Conservation (phyloP, 2,113 vertebrate species). For the Butastur rufipennis region DNA sequence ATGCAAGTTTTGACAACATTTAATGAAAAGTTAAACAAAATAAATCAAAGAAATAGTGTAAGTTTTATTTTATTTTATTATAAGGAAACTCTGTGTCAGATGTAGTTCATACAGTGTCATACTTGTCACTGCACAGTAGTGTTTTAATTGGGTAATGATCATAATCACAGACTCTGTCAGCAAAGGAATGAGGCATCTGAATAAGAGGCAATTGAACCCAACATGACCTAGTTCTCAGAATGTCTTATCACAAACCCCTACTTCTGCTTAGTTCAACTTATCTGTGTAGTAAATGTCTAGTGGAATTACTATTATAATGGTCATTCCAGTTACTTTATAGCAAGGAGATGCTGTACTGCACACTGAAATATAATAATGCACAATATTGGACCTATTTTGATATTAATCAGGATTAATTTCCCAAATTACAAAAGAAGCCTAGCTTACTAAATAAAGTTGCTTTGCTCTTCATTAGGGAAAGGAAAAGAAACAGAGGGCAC, state of each 20-base stretch:
- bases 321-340: background rate
- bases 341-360: background rate
- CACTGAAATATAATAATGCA: background rate
- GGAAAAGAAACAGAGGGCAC: background rate
- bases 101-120: background rate
- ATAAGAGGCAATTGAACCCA: background rate
- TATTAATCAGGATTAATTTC: background rate
- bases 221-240: conserved; percentile 11
- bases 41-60: background rate
- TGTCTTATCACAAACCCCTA: background rate
- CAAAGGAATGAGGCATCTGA: background rate
- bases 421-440: background rate
- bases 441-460: background rate
- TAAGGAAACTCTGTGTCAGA: background rate
- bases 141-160: conserved; percentile 27
- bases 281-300: background rate
- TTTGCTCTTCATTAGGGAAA: background rate
- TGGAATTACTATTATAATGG: background rate
- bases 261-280: background rate
- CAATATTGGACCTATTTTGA: background rate
- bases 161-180: background rate
- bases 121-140: background rate
- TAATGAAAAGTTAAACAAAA: background rate
- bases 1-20: background rate
- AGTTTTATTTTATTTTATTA: background rate